Base-by-base conservation (phyloP, 1,140 invertebrate species). In the Homalodisca vitripennis region DNA sequence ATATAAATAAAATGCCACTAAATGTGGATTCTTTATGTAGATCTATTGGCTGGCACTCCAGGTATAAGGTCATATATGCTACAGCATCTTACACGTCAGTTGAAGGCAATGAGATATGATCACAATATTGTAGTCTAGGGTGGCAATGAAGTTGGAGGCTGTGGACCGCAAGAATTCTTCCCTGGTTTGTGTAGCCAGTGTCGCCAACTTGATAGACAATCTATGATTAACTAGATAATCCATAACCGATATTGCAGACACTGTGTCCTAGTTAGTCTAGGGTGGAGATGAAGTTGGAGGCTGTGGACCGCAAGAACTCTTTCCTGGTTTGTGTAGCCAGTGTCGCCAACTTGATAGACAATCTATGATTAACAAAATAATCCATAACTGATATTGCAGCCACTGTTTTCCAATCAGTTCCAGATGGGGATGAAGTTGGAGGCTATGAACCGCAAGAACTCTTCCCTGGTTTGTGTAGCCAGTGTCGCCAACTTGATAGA, bases 91-190 rank as follows among this genome's bases (percentile, higher is more conserved):
- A n/a, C n/a, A n/a, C n/a, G n/a, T n/a, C n/a, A n/a, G n/a, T n/a
- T n/a, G n/a, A n/a, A n/a, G n/a, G n/a, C n/a, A n/a, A n/a, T n/a
- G n/a, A n/a, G n/a, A n/a, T n/a, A n/a, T n/a, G n/a, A n/a, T n/a
- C n/a, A n/a, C n/a, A n/a, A n/a, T n/a, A n/a, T n/a, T n/a, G n/a
- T n/a, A 86, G 20, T 95, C 97, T 78, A 84, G 89, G 47, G 82
- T 92, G 64, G 94, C 94, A 41, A 94, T 94, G 92, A 98, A 98
- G 80, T 79, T 98, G 27, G 97, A 98, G 82, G 95, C 96, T 10
- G 93, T 97, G 51, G 95, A 98, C 80, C 87, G 91, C 32, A 94
- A 94, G 77, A 94, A 97, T 80, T 89, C 89, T 12, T 86, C 86
- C 0, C 78, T 91, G 46, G 88, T 95, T 26, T 95, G 95, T 77